Percentiles rank a stretch among this genome's conserved stretches.
Evolutionary conservation across 2,113 vertebrate species (phyloP).

Genomic region (Platysteira castanea): DNA sequence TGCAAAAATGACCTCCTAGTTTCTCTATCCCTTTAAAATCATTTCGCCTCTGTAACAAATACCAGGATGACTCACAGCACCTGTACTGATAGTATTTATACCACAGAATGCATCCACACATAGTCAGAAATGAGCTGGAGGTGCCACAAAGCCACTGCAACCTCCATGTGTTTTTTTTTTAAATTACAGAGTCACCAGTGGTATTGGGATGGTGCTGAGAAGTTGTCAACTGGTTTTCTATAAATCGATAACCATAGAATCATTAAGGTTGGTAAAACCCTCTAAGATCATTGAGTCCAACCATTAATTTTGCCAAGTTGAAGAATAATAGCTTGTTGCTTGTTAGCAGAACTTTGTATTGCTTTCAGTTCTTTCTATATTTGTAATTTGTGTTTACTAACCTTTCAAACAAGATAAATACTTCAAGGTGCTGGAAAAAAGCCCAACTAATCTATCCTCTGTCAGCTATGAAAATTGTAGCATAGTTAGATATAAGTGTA

Average conservation of each 20-base stretch:
- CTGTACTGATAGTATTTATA: neutral
- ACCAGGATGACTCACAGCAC: neutral
- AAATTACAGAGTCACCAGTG: neutral
- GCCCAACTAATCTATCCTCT: neutral
- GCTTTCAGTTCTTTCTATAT: neutral
- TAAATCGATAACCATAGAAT: neutral
- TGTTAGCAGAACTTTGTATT: neutral
- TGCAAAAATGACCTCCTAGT: neutral
- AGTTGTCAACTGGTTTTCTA: neutral
- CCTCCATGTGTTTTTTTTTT: neutral
- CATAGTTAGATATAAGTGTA: neutral
- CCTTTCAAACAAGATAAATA: neutral
- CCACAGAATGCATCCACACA: neutral
- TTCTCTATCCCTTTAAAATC: neutral
- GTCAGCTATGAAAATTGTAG: neutral
- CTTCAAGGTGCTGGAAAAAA: neutral
- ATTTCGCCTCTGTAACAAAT: neutral
- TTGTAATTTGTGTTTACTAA: neutral
- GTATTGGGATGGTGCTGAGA: neutral
- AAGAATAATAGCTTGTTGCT: neutral
- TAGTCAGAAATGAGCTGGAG: neutral
- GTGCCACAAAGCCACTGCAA: neutral
- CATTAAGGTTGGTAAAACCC: neutral
- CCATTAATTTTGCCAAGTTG: neutral
- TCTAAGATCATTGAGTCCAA: neutral